A percentile compares a stretch with the other conserved stretches of the same genome.
phyloP scores from a whole-genome alignment of 1,140 invertebrate species.

The Brachionus asplanchnoidis region DNA sequence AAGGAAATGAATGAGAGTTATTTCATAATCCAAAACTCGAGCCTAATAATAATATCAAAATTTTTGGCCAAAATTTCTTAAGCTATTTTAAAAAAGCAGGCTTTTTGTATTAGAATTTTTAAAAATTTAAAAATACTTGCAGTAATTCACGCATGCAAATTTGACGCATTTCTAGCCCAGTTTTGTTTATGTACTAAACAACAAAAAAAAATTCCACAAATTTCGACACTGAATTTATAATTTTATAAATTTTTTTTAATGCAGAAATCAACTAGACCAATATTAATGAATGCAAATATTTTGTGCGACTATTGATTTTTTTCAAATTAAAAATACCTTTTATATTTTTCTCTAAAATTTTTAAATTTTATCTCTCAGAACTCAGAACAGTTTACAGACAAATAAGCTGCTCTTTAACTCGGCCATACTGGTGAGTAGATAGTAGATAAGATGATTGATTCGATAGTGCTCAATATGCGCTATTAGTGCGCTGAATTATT shows the following conservation, averaged over 20 bases:
- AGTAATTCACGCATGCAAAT: constrained; percentile 30
- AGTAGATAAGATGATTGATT: not conserved
- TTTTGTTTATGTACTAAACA: constrained; percentile 20
- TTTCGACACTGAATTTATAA: constrained; percentile 34
- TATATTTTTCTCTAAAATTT: not conserved
- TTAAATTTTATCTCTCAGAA: not conserved
- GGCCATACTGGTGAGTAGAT: not conserved
- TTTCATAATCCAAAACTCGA: not conserved
- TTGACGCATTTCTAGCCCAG: not conserved
- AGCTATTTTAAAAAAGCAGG: not conserved
- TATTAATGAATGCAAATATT: not conserved
- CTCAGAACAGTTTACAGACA: not conserved
- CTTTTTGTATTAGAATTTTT: not conserved
- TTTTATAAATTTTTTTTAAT: not conserved
- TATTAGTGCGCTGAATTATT: not conserved
- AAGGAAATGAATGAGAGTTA: not conserved
- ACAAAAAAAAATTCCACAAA: not conserved
- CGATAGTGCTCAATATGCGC: not conserved
- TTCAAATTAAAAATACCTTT: not conserved
- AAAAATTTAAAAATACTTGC: not conserved
- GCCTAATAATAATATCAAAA: not conserved
- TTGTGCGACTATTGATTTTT: constrained; percentile 12
- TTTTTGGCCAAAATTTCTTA: not conserved
- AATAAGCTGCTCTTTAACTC: not conserved
- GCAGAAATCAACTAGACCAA: not conserved